A percentile compares a stretch with the other conserved stretches of the same genome.
These are phyloP conservation scores for Agapetus fuscipes DNA, from an alignment of 2,888 invertebrate species.

Conservation along the genomic window DNA sequence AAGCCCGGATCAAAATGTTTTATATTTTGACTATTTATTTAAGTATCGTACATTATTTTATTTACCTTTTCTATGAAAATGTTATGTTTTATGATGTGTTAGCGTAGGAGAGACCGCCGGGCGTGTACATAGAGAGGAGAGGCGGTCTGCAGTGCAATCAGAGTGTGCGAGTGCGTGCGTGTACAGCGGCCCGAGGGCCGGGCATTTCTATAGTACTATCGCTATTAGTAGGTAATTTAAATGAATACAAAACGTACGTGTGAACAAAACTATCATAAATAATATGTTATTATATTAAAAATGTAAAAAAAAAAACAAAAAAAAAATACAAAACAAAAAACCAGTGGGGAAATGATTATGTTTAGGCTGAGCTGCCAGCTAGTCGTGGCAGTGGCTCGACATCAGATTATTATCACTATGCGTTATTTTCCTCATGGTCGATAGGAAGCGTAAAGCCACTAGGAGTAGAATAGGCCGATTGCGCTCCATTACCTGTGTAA, in stretches of 20 bases:
- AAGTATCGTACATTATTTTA: conserved; percentile 21
- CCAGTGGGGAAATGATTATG: background rate
- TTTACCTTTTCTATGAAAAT: conserved; percentile 21
- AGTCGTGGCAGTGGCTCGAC: too few species aligned
- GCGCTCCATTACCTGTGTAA: conserved; percentile 4
- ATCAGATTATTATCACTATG: too few species aligned
- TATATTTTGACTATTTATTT: conserved; percentile 22
- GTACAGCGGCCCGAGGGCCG: conserved; percentile 11
- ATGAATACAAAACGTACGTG: conserved; percentile 18
- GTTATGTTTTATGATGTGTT: conserved; percentile 10
- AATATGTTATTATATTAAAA: conserved; percentile 19
- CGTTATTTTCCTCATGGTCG: conserved; percentile 12
- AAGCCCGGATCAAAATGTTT: conserved; percentile 20
- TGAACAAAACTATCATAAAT: conserved; percentile 19
- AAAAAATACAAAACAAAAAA: conserved; percentile 7
- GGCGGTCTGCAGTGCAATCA: conserved; percentile 18
- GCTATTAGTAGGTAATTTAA: conserved; percentile 22
- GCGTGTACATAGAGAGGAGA: conserved; percentile 15
- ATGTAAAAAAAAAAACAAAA: conserved; percentile 12
- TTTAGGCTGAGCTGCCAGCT: background rate
- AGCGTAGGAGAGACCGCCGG: conserved; percentile 1
- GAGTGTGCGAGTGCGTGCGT: conserved; percentile 4
- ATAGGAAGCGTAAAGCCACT: conserved; percentile 10
- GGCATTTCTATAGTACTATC: conserved; percentile 20
- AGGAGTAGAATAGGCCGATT: conserved; percentile 12